Evolutionary conservation across 2,113 vertebrate genomes (phyloP).

Genomic region (Ciconia stormi): DNA sequence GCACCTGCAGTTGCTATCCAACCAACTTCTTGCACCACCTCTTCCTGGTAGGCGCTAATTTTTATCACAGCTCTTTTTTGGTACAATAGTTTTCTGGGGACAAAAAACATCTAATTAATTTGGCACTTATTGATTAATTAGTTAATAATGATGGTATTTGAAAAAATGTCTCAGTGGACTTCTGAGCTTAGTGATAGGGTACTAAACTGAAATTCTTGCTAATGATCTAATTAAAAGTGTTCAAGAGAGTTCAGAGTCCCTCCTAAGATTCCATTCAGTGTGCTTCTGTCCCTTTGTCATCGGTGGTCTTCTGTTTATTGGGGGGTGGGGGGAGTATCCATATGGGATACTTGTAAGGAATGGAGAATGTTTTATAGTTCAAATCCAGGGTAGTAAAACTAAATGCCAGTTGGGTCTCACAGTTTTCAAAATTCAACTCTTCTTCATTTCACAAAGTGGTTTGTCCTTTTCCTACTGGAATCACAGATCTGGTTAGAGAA

Average conservation of each 20-base stretch:
- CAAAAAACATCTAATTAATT: not conserved
- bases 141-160: not conserved
- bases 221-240: not conserved
- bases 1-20: constrained; percentile 94
- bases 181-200: not conserved
- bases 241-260: not conserved
- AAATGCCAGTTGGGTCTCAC: not conserved
- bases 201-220: not conserved
- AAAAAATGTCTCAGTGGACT: not conserved
- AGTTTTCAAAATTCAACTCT: not conserved
- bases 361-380: not conserved
- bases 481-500: constrained; percentile 41
- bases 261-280: not conserved
- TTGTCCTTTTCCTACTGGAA: constrained; percentile 33
- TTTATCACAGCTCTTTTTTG: not conserved
- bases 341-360: not conserved
- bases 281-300: not conserved
- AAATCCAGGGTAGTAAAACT: not conserved
- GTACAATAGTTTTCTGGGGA: not conserved
- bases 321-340: not conserved
- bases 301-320: not conserved
- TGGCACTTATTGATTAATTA: not conserved
- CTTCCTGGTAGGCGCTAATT: constrained; percentile 83
- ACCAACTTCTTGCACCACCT: constrained; percentile 94
- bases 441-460: constrained; percentile 15